Base-by-base conservation (phyloP, 2,888 invertebrate species). In the Ligdia adustata region DNA sequence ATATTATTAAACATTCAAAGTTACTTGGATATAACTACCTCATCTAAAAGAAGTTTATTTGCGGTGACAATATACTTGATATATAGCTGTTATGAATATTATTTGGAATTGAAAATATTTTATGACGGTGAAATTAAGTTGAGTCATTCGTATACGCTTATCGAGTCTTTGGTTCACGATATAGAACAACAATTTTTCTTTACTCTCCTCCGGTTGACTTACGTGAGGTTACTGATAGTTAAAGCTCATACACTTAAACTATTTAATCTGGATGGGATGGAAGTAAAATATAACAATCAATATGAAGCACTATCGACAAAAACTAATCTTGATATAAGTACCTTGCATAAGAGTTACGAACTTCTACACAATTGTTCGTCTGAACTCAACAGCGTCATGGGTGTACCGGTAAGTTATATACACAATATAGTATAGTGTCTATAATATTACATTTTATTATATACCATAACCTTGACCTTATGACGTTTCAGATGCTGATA, bases 381-480 rank as follows among this genome's bases (percentile, higher is more conserved):
- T 31, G 66, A 78, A 59, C 69, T 86, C 0, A 84, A 81, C 55
- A 65, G 65, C 7, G 56, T 78, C n/a, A 81, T 86, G 75, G 74
- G 70, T 62, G 62, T 83, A 15, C 75, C 81, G 65, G 85, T 87
- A 71, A 63, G 68, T 60, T 55, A 22, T n/a, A n/a, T n/a, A n/a
- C n/a, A n/a, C n/a, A n/a, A n/a, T n/a, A n/a, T n/a, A n/a, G n/a
- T n/a, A n/a, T n/a, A n/a, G n/a, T n/a, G n/a, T n/a, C n/a, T n/a
- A n/a, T n/a, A n/a, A n/a, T n/a, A n/a, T n/a, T n/a, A n/a, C n/a
- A n/a, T n/a, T n/a, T n/a, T n/a, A n/a, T n/a, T n/a, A n/a, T n/a
- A n/a, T n/a, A n/a, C n/a, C n/a, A n/a, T n/a, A n/a, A n/a, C n/a
- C n/a, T n/a, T n/a, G n/a, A n/a, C n/a, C n/a, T n/a, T n/a, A n/a